phyloP scores from a whole-genome alignment of 2,888 invertebrate species.

The Thalpophila matura region DNA sequence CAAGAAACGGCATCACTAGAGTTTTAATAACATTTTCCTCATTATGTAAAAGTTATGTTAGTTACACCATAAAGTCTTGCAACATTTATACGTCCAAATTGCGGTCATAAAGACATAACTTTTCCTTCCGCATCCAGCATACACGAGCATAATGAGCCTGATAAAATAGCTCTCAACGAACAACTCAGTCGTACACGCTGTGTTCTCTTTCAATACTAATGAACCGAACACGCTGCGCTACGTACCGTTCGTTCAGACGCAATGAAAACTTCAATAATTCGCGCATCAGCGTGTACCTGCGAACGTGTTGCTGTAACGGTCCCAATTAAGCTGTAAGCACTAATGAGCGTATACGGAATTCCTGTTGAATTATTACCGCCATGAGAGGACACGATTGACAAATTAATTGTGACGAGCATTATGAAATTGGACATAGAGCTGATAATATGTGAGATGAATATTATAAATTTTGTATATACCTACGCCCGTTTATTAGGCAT shows the following conservation, averaged over 20 bases:
- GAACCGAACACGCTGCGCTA: constrained; percentile 54
- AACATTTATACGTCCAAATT: constrained; percentile 24
- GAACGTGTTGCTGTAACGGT: constrained; percentile 46
- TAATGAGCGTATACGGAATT: constrained; percentile 50
- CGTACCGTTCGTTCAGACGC: constrained; percentile 45
- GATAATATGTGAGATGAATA: constrained; percentile 18
- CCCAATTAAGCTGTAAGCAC: constrained; percentile 57
- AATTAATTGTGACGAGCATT: constrained; percentile 46
- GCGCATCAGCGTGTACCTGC: constrained; percentile 37
- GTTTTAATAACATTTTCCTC: constrained; percentile 1
- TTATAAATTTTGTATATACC: too few relatives aligned
- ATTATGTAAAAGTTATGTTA: constrained; percentile 3
- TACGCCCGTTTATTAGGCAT: too few relatives aligned
- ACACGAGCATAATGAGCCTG: constrained; percentile 51
- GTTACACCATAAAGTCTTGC: constrained; percentile 6
- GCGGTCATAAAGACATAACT: constrained; percentile 51
- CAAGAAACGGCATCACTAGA: too few relatives aligned
- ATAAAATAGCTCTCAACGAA: constrained; percentile 59
- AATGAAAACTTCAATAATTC: constrained; percentile 56
- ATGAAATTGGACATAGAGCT: constrained; percentile 23
- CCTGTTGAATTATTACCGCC: constrained; percentile 36
- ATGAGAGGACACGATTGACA: constrained; percentile 43
- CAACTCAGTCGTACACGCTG: constrained; percentile 34
- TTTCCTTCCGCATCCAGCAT: constrained; percentile 40
- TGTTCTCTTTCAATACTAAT: constrained; percentile 62